These are phyloP conservation scores for Drosophila fuyamai DNA, from an alignment of 1,140 invertebrate genomes.

Conservation along the genomic window DNA sequence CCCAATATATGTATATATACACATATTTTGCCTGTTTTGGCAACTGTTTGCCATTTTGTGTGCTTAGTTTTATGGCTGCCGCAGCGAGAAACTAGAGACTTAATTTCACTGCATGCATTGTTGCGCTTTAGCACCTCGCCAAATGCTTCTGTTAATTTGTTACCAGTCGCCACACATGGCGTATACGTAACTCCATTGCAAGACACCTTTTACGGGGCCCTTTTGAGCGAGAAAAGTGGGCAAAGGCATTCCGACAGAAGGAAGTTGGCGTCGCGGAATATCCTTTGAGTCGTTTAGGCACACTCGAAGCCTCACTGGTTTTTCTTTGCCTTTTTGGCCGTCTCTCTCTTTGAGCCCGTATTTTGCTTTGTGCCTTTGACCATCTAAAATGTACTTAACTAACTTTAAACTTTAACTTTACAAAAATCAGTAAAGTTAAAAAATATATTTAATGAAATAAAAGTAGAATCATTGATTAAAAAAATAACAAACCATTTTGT, in stretches of 20 bases:
- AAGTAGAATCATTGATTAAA: no score
- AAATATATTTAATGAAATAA: no score
- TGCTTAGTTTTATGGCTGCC: constrained; percentile 57
- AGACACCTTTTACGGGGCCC: background rate
- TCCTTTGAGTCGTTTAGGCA: constrained; percentile 26
- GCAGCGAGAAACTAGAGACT: constrained; percentile 19
- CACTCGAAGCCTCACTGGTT: constrained; percentile 12
- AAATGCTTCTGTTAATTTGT: constrained; percentile 62
- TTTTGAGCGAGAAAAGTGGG: background rate
- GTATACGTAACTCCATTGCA: constrained; percentile 22
- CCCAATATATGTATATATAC: constrained; percentile 14
- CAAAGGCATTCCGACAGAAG: constrained; percentile 16
- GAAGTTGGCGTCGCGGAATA: constrained; percentile 20
- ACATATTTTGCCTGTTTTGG: constrained; percentile 33
- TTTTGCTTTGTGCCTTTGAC: constrained; percentile 2
- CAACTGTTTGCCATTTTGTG: constrained; percentile 44
- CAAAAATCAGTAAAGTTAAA: no score
- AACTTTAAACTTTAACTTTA: no score
- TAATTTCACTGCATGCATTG: constrained; percentile 41
- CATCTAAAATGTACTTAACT: background rate
- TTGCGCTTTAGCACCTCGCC: constrained; percentile 56
- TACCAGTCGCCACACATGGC: constrained; percentile 37
- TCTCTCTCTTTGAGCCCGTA: constrained; percentile 6
- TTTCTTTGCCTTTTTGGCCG: constrained; percentile 5
- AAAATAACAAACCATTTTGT: no score